Base-by-base conservation (phyloP, 2,888 invertebrate species). In the Drosophila anceps region DNA sequence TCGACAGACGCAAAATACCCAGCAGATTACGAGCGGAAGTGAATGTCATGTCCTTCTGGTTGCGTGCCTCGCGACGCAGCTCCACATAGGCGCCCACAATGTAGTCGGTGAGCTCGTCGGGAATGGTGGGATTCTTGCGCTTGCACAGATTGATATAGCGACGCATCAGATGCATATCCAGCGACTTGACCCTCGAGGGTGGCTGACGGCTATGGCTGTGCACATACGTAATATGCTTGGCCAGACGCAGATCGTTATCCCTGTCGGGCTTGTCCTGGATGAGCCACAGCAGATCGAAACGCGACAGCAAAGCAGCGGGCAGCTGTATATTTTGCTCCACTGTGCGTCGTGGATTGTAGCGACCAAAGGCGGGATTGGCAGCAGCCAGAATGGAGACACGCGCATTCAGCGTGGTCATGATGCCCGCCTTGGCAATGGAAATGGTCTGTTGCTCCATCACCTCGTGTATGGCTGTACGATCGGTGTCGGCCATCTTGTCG, bases 381-480 rank as follows among this genome's bases (percentile, higher is more conserved):
- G 99, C 99, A 27, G 99, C 99, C 79, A 99, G 94, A 91, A 99
- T 99, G 1, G 99, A 97, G 61, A 98, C 98, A 76, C 99, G 95
- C 0, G 99, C 99, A 94, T 99, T 99, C 76, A 99, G 94, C 60
- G 98, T 97, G 0, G 99, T 99, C 97, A 99, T 98, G 89, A 99
- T 99, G 69, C 99, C 99, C 37, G 99, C 99, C 66, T 99, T 99
- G 18, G 99, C 99, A 89, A 99, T 99, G 64, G 98, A 98, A 80
- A 99, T 99, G 15, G 99, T 99, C 94, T 99, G 99, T 91, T 99
- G 99, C 94, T 99, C 99, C 98, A 98, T 98, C 44, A 98, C 98
- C 94, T 99, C 98, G 93, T 99, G 98, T 83, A 99, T 98, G 63
- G 98, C 98, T 0, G 98, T 98, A 90, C 98, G 95, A 93, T 99